Evolutionary conservation across 2,888 invertebrate genomes (phyloP), one percentile per base, ranked within the genome.

Genomic region (Limnephilus rhombicus): DNA sequence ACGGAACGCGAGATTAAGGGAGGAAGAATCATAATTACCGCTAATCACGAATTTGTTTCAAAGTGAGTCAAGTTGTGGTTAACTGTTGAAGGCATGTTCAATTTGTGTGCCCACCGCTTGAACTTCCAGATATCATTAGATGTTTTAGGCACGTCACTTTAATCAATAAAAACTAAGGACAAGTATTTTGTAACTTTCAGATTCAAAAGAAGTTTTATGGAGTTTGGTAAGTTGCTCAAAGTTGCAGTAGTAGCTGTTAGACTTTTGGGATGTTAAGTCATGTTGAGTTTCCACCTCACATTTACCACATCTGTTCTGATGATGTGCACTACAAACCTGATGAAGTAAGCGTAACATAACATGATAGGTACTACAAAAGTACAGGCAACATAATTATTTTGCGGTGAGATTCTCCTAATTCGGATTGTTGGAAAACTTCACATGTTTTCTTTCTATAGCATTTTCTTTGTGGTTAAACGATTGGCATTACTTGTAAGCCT

Each of bases 11-110:
- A 86, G 86, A 86, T 41, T 34, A 41, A 15, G 11, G 37, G 37
- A 83, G 37, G 83, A 83, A 31, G 37, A 83, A 34, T 34, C 83
- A 24, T 45, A 45, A 86, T 86, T 45, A 29, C 86, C 86, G 45
- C 29, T 29, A 29, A 45, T 86, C 86, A 86, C 86, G 86, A 86
- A 86, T 29, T 45, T 45, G 86, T 86, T 86, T 49, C 12, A 86
- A 86, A 86, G n/a, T 86, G 86, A n/a, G 86, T 45, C 86, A 86
- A 45, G 45, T 45, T 86, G 86, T 15, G 49, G 41, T 45, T 37
- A 29, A 86, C 34, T 83, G 34, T 83, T 83, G 83, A 83, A 83
- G 83, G 24, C 13, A 83, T 34, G 3, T 37, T 83, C 18, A 34
- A 24, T 37, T 34, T 83, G 34, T 24, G 37, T 34, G 37, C 24